phyloP scores from a whole-genome alignment of 2,888 invertebrate species.

The Molorchus minor region DNA sequence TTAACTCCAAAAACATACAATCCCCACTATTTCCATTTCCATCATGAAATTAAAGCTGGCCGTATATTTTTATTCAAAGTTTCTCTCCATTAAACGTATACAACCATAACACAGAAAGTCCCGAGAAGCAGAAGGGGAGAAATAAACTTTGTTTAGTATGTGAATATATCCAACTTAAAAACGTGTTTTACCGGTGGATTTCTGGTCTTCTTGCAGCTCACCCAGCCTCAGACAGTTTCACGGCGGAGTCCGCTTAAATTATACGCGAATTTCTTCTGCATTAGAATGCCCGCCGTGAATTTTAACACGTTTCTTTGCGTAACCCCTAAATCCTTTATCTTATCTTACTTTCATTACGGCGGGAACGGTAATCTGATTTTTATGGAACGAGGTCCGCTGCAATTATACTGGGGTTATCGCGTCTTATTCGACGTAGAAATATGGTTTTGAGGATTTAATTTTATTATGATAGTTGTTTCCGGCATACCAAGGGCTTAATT shows the following conservation, averaged over 20 bases:
- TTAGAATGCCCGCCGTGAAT: constrained; percentile 35
- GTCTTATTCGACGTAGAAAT: constrained; percentile 4
- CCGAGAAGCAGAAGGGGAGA: background rate
- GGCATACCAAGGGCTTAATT: too few relatives aligned
- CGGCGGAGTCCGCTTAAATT: constrained; percentile 26
- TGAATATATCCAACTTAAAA: background rate
- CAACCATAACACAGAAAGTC: background rate
- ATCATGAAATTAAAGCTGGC: too few relatives aligned
- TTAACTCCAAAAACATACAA: too few relatives aligned
- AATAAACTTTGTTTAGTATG: constrained; percentile 1
- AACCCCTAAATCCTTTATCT: constrained; percentile 23
- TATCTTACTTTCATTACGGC: constrained; percentile 18
- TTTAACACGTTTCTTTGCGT: constrained; percentile 32
- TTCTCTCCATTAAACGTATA: background rate
- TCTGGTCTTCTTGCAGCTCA: constrained; percentile 3
- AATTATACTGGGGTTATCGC: constrained; percentile 20
- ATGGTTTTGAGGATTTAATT: constrained; percentile 6
- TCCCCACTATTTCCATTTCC: too few relatives aligned
- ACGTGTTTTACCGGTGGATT: constrained; percentile 18
- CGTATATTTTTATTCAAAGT: background rate
- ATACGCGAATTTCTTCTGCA: constrained; percentile 36
- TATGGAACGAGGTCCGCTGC: constrained; percentile 6
- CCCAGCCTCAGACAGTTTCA: constrained; percentile 19
- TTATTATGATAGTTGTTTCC: background rate
- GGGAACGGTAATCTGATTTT: constrained; percentile 19